Conservation (phyloP, 2,888 invertebrate species). For the Phanerotoma sp. region DNA sequence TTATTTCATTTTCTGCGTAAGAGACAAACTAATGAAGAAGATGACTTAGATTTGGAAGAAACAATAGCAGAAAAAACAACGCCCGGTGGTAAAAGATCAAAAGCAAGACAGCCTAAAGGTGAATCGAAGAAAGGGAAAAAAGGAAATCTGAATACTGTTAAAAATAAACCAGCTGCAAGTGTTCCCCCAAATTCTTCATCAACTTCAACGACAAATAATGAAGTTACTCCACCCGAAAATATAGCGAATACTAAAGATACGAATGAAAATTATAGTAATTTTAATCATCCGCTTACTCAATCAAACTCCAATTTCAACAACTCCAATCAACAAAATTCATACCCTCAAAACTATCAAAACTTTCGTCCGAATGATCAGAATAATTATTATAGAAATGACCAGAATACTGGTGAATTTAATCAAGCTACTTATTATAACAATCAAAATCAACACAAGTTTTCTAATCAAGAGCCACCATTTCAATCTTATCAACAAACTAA, state of each 20-base stretch:
- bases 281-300: constrained; percentile 37
- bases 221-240: constrained; percentile 36
- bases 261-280: constrained; percentile 44
- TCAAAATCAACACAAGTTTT: constrained; percentile 47
- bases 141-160: constrained; percentile 44
- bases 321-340: constrained; percentile 35
- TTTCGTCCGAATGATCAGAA: constrained; percentile 47
- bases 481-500: constrained; percentile 42
- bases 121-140: constrained; percentile 54
- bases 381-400: constrained; percentile 48
- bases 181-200: constrained; percentile 58
- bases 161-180: constrained; percentile 62
- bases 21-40: constrained; percentile 74
- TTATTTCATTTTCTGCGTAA: constrained; percentile 85
- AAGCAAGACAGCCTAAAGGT: constrained; percentile 55
- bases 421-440: constrained; percentile 48
- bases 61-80: constrained; percentile 62
- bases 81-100: constrained; percentile 52
- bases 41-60: constrained; percentile 82
- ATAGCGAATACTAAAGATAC: constrained; percentile 21
- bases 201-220: constrained; percentile 38
- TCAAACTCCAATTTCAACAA: constrained; percentile 43
- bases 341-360: constrained; percentile 45
- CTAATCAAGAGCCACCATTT: constrained; percentile 41
- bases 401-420: constrained; percentile 40